Conservation (phyloP, 1,140 invertebrate genomes). For the Leptinotarsa defecta region DNA sequence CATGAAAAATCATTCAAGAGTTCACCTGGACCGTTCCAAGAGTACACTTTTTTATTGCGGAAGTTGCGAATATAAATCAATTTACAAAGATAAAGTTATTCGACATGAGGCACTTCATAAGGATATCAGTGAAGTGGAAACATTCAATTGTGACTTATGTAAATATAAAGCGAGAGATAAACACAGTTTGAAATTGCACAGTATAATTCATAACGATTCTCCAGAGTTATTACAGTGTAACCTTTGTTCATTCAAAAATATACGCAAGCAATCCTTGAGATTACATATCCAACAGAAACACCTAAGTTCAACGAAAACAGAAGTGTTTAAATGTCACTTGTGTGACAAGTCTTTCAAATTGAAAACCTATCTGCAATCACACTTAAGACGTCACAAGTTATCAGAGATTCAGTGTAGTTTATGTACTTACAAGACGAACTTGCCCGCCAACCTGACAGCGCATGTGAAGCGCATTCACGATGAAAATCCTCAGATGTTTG, state of each 20-base stretch:
- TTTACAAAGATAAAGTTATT: not conserved
- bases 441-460: not conserved
- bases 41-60: not conserved
- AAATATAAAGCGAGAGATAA: not conserved
- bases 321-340: not conserved
- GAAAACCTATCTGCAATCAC: not conserved
- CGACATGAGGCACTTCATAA: not conserved
- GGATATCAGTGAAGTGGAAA: not conserved
- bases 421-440: not conserved
- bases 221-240: not conserved
- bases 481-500: not conserved
- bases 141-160: not conserved
- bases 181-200: not conserved
- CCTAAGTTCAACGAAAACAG: not conserved
- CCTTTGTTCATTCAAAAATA: not conserved
- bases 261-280: not conserved
- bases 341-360: not conserved
- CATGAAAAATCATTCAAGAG: not conserved
- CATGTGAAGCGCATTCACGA: not conserved
- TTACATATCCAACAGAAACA: not conserved
- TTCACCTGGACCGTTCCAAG: not conserved
- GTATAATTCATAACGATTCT: not conserved
- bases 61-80: not conserved
- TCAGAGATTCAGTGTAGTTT: not conserved
- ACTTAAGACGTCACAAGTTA: not conserved